Evolutionary conservation across 2,797 vertebrate genomes (phyloP).

Genomic region (Emys orbicularis): DNA sequence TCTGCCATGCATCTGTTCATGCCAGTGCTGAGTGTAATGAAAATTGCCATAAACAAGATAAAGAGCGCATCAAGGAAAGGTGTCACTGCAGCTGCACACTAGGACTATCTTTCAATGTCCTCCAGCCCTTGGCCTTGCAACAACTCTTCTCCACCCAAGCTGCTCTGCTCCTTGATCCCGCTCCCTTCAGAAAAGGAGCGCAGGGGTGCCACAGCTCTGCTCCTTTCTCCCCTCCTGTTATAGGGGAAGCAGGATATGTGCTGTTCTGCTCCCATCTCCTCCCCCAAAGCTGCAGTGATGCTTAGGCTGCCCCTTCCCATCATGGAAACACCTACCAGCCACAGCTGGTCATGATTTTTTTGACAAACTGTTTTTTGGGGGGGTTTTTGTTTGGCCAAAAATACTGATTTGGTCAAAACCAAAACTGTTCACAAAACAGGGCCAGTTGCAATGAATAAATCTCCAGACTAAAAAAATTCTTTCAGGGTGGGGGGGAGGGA

Average conservation of each 20-base stretch:
- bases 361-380: too few relatives aligned
- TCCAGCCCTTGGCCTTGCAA: neutral
- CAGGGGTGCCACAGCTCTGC: neutral
- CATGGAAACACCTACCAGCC: neutral
- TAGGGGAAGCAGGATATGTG: too few relatives aligned
- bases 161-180: neutral
- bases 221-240: neutral
- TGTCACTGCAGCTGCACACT: neutral
- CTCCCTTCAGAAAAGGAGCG: neutral
- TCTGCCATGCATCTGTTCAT: accelerated
- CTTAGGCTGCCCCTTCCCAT: neutral
- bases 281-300: neutral
- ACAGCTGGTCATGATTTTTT: too few relatives aligned
- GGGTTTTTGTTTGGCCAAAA: too few relatives aligned
- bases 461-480: too few relatives aligned
- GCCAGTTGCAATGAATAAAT: too few relatives aligned
- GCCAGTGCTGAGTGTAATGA: accelerated
- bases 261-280: neutral
- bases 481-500: too few relatives aligned
- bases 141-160: neutral
- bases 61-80: accelerated
- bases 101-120: neutral
- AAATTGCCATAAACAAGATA: neutral
- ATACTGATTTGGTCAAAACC: too few relatives aligned
- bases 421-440: too few relatives aligned